Evolutionary conservation across 2,113 vertebrate genomes (phyloP).

Genomic region (Agelaius phoeniceus): DNA sequence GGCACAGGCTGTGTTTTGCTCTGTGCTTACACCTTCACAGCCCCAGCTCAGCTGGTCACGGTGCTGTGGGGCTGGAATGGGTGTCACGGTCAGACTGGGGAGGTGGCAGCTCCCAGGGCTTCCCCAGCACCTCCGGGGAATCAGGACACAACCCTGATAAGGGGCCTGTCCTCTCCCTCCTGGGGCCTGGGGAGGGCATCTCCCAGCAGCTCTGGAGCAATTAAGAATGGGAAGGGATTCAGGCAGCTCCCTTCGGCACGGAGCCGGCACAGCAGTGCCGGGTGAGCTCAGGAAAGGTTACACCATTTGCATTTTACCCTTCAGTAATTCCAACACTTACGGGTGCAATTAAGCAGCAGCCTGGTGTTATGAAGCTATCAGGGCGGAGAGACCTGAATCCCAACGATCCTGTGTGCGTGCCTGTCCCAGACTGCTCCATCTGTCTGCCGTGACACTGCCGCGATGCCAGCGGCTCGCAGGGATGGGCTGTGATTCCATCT

Average conservation of each 20-base stretch:
- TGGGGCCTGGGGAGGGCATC: background rate
- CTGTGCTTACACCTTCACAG: accelerated
- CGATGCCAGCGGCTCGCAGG: accelerated
- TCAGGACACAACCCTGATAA: accelerated
- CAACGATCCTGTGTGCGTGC: background rate
- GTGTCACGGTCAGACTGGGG: accelerated
- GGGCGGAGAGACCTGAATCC: conserved; percentile 50
- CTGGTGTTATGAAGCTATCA: conserved; percentile 10
- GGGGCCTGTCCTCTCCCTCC: background rate
- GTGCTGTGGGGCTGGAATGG: background rate
- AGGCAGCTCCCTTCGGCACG: background rate
- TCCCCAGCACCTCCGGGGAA: background rate
- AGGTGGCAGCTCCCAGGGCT: background rate
- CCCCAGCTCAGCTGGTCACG: accelerated
- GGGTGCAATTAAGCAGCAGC: conserved; percentile 66
- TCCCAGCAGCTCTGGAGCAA: background rate
- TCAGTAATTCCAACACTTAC: conserved; percentile 63
- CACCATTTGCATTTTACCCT: conserved; percentile 66
- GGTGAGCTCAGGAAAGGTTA: conserved; percentile 60
- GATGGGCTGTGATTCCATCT: background rate
- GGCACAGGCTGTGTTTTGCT: background rate
- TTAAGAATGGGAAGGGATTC: background rate
- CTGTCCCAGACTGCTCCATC: background rate
- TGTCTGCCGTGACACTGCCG: background rate
- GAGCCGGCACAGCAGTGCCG: background rate